Evolutionary conservation across 2,797 vertebrate species (phyloP).

Genomic region (Coilia nasus): DNA sequence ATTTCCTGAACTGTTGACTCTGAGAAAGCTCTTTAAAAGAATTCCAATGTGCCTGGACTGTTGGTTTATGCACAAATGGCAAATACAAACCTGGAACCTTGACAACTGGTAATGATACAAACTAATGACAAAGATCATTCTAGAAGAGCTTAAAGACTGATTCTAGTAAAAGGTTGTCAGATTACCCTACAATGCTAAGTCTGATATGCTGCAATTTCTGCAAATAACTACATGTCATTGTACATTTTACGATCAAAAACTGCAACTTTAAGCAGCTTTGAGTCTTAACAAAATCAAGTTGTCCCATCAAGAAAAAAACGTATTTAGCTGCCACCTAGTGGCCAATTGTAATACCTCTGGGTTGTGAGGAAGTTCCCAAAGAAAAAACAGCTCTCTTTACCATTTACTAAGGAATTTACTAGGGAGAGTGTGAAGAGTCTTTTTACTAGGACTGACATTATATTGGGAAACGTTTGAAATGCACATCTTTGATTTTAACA

Average conservation of each 20-base stretch:
- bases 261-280: not conserved
- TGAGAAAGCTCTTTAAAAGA: too few species aligned
- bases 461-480: not conserved
- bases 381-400: not conserved
- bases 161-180: not conserved
- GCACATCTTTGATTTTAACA: not conserved
- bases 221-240: not conserved
- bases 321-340: slow-evolving; percentile 19
- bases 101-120: not conserved
- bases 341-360: not conserved
- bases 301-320: not conserved
- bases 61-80: too few species aligned
- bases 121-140: not conserved
- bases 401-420: not conserved
- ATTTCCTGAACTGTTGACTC: too few species aligned
- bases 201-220: too few species aligned
- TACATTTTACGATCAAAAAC: not conserved
- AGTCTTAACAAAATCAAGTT: too few species aligned
- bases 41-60: too few species aligned
- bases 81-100: too few species aligned
- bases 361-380: not conserved
- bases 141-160: not conserved
- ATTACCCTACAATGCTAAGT: not conserved
- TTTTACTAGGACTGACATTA: not conserved
- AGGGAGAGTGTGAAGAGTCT: not conserved